Evolutionary conservation across 2,888 invertebrate genomes (phyloP), one percentile per base, ranked within the genome.

Genomic region (Nymphalis c-album): DNA sequence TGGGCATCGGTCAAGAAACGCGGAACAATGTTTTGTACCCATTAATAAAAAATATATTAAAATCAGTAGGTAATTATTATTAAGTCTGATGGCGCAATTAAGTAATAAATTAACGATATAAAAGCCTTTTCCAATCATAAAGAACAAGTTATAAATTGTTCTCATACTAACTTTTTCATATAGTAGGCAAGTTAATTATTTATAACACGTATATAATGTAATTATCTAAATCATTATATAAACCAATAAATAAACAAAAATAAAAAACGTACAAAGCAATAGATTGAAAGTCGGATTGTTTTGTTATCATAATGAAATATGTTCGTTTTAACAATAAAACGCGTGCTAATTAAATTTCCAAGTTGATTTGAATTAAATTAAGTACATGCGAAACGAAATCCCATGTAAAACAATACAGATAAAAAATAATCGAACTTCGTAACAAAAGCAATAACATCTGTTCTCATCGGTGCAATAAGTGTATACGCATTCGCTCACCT

Each of bases 1-100:
- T 76, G 73, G 77, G 76, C 66, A 67, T 55, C 67, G 70, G 67
- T 71, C 71, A 64, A 72, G 72, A 74, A 75, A 77, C 75, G 77
- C 75, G 76, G 77, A 76, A 77, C 69, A 55, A 61, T 61, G 47
- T 60, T 61, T 73, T 69, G 31, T 47, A 57, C 35, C 22, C 47
- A 64, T 55, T 65, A 53, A 48, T 63, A 59, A 51, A 63, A 51
- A 69, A 60, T 60, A 48, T 62, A 60, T 61, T 65, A 46, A 61
- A 50, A 61, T 64, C 61, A 22, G 45, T 51, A n/a, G n/a, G n/a
- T n/a, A 60, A 64, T 68, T 64, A 2, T 35, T 57, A 18, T 35
- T n/a, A 8, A 31, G 10, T 31, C 35, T 35, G 3, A 17, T 57
- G 31, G 13, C 17, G 22, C 26, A 57, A 17, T 35, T 6, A 17